Conservation (phyloP, 2,797 vertebrate genomes). For the Chrysocyon brachyurus region DNA sequence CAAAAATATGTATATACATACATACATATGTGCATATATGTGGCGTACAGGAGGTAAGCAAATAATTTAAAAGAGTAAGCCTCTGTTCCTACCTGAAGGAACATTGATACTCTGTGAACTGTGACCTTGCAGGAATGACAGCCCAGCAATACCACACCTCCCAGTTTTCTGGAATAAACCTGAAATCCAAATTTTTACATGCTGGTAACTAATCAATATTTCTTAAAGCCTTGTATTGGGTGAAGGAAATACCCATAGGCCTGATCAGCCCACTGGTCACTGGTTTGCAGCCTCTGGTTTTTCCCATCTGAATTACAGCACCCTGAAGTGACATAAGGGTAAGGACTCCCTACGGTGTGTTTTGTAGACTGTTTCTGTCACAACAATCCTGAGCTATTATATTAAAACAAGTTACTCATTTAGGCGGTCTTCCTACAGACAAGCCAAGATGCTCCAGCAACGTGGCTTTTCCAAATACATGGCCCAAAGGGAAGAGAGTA, state of each 20-base stretch:
- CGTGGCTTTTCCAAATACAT: slow-evolving; percentile 22
- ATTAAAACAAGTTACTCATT: background rate
- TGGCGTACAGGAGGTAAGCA: background rate
- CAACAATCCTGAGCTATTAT: background rate
- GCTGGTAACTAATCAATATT: background rate
- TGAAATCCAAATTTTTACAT: slow-evolving; percentile 30
- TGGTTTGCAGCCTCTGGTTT: background rate
- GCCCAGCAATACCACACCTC: background rate
- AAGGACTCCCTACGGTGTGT: background rate
- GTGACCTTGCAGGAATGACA: background rate
- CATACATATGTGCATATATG: background rate
- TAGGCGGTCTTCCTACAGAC: background rate
- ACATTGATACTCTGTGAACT: background rate
- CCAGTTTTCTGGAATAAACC: background rate
- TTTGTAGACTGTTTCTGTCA: background rate
- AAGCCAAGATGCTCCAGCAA: background rate
- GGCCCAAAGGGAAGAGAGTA: background rate
- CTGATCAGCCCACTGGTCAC: background rate
- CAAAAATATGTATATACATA: background rate
- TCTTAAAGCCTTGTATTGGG: background rate
- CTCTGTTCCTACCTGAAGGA: background rate
- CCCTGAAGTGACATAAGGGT: background rate
- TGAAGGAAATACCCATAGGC: background rate
- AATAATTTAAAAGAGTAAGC: background rate
- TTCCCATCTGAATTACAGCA: background rate